Conservation (phyloP, 2,888 invertebrate genomes). For the Cabera pusaria region DNA sequence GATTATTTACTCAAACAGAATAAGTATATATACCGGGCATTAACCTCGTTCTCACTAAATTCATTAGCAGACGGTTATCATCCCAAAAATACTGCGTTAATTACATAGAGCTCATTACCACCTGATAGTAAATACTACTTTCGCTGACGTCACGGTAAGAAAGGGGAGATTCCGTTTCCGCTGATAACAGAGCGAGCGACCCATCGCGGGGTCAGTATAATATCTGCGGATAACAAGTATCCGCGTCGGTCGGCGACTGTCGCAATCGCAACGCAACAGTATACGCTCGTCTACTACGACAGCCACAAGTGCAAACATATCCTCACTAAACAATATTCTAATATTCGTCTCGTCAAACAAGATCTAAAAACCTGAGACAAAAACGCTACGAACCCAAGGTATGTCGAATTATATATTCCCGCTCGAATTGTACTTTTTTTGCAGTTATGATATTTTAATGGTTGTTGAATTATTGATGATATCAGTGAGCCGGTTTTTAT, state of each 20-base stretch:
- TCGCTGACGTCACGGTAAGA: constrained; percentile 3
- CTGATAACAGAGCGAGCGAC: too few species aligned
- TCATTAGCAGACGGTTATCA: too few species aligned
- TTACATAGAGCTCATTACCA: too few species aligned
- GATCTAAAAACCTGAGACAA: neutral
- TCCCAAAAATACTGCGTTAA: too few species aligned
- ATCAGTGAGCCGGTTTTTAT: constrained; percentile 5
- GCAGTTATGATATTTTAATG: constrained; percentile 1
- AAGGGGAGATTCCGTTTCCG: constrained; percentile 15
- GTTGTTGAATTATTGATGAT: too few species aligned
- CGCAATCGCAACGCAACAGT: constrained; percentile 66
- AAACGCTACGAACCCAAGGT: constrained; percentile 5
- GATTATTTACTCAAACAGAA: too few species aligned
- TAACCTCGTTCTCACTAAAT: too few species aligned
- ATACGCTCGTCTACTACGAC: constrained; percentile 45
- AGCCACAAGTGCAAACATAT: constrained; percentile 40
- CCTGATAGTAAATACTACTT: too few species aligned
- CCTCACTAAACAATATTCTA: constrained; percentile 7
- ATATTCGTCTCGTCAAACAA: constrained; percentile 1
- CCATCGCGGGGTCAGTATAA: constrained; percentile 22
- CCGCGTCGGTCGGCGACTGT: constrained; percentile 40
- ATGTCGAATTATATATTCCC: constrained; percentile 3
- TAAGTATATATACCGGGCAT: too few species aligned
- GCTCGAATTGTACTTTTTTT: neutral
- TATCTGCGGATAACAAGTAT: constrained; percentile 12